Evolutionary conservation across 2,888 invertebrate genomes (phyloP).

Genomic region (Drosophila pegasa): DNA sequence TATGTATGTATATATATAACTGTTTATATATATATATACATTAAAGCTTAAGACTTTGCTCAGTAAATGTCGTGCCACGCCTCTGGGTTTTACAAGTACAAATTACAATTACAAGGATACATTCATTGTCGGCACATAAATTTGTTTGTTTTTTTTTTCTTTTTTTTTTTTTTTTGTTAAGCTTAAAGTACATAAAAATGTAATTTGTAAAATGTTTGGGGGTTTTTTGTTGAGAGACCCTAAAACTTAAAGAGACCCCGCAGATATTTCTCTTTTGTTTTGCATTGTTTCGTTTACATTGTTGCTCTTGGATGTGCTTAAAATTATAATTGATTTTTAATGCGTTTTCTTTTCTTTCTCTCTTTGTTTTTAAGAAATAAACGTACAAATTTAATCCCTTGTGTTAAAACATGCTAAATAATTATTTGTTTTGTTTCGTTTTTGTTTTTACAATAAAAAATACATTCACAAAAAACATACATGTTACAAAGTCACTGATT

Average conservation of each 20-base stretch:
- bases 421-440: conserved; percentile 24
- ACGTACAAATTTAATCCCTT: conserved; percentile 80
- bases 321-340: conserved; percentile 31
- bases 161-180: background rate
- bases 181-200: conserved; percentile 39
- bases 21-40: background rate
- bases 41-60: conserved; percentile 67
- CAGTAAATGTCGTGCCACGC: conserved; percentile 37
- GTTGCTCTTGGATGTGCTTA: conserved; percentile 47
- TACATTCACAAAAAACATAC: conserved; percentile 15
- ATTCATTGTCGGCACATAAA: conserved; percentile 48
- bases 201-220: conserved; percentile 10
- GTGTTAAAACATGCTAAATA: conserved; percentile 68
- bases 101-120: conserved; percentile 52
- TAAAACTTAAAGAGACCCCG: conserved; percentile 53
- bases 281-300: conserved; percentile 64
- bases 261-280: conserved; percentile 17
- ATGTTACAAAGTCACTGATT: conserved; percentile 14
- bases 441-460: conserved; percentile 17
- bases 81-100: conserved; percentile 38
- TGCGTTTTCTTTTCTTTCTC: conserved; percentile 23
- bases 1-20: conserved; percentile 19
- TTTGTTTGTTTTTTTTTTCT: background rate
- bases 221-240: conserved; percentile 22
- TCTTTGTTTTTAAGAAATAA: conserved; percentile 55